A percentile compares a stretch with the other conserved stretches of the same genome.
phyloP scores from a whole-genome alignment of 2,888 invertebrate species.

The Microdon myrmicae region DNA sequence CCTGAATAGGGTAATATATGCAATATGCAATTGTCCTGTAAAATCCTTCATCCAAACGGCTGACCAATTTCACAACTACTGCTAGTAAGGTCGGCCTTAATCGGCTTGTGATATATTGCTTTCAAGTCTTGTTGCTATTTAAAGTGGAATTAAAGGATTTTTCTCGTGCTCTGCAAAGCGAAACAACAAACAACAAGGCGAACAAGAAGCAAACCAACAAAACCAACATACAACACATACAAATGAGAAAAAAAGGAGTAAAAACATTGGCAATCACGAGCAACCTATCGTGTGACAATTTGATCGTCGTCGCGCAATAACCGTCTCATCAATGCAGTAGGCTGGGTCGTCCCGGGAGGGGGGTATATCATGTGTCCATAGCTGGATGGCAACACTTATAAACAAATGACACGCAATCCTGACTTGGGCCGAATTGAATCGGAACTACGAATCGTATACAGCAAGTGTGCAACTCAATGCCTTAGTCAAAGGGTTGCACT shows the following conservation, averaged over 20 bases:
- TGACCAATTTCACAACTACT: background rate
- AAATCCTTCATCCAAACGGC: too few species aligned
- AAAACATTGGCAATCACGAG: conserved; percentile 17
- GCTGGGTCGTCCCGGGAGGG: too few species aligned
- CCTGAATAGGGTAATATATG: too few species aligned
- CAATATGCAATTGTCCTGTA: too few species aligned
- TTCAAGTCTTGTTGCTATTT: conserved; percentile 25
- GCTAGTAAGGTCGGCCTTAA: conserved; percentile 14
- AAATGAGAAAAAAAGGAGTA: background rate
- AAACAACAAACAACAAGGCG: background rate
- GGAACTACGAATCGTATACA: conserved; percentile 10
- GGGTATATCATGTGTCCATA: conserved; percentile 45
- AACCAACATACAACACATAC: too few species aligned
- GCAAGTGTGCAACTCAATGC: conserved; percentile 18
- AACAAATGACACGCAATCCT: conserved; percentile 63
- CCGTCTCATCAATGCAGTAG: conserved; percentile 11
- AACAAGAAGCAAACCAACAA: too few species aligned
- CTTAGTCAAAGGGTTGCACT: conserved; percentile 37
- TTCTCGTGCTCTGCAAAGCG: background rate
- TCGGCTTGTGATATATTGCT: conserved; percentile 36
- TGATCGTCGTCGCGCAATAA: conserved; percentile 30
- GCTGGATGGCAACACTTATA: conserved; percentile 59
- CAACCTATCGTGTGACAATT: conserved; percentile 44
- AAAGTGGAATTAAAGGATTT: conserved; percentile 39
- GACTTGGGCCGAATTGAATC: conserved; percentile 35